These are phyloP conservation scores for Bombus confusus DNA, from an alignment of 1,140 invertebrate genomes.

Conservation along the genomic window DNA sequence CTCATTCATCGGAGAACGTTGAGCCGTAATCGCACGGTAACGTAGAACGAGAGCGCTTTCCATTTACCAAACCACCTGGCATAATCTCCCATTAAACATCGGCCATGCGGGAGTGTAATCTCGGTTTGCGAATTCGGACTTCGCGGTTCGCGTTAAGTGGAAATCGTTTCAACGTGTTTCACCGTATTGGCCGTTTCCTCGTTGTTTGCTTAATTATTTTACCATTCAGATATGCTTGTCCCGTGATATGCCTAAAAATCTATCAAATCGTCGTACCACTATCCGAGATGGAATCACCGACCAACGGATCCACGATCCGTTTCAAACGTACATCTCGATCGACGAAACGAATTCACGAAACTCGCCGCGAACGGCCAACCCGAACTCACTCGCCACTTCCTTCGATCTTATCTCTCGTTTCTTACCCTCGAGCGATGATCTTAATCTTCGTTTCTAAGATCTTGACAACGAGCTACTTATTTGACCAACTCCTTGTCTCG, in stretches of 20 bases:
- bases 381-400: not conserved
- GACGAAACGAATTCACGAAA: not conserved
- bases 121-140: slow-evolving; percentile 36
- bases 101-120: slow-evolving; percentile 46
- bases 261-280: not conserved
- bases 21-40: slow-evolving; percentile 59
- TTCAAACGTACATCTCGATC: not conserved
- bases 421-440: not conserved
- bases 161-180: slow-evolving; percentile 30
- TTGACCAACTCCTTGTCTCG: slow-evolving; percentile 43
- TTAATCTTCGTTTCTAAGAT: slow-evolving; percentile 29
- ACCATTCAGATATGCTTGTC: not conserved
- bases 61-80: slow-evolving; percentile 67
- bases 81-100: slow-evolving; percentile 73
- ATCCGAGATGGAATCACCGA: too few relatives aligned
- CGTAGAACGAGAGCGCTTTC: slow-evolving; percentile 61
- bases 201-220: not conserved
- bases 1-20: slow-evolving; percentile 44
- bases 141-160: slow-evolving; percentile 37
- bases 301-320: too few relatives aligned
- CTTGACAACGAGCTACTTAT: slow-evolving; percentile 37
- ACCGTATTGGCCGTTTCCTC: slow-evolving; percentile 3
- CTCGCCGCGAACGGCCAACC: not conserved
- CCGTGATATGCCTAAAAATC: too few relatives aligned
- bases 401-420: not conserved